These are phyloP conservation scores for Ammodytes dubius DNA, from an alignment of 2,113 vertebrate genomes.

Conservation along the genomic window DNA sequence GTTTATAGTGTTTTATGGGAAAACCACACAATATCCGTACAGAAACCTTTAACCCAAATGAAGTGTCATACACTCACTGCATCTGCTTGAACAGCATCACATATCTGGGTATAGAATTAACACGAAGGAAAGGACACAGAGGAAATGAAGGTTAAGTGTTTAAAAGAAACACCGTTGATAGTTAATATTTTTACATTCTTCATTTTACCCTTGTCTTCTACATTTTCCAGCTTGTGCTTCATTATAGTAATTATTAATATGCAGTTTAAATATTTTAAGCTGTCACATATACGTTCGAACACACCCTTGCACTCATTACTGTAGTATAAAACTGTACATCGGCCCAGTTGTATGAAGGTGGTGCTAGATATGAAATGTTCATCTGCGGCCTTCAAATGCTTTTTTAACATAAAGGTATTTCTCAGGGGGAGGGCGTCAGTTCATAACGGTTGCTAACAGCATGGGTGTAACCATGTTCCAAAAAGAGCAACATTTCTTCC, in stretches of 20 bases:
- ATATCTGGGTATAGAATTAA: background rate
- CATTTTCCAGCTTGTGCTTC: background rate
- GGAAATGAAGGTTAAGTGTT: background rate
- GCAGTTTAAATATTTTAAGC: constrained; percentile 31
- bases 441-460: constrained; percentile 4
- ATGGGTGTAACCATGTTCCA: constrained; percentile 27
- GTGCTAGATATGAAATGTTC: constrained; percentile 45
- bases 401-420: constrained; percentile 31
- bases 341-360: constrained; percentile 15
- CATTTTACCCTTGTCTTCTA: background rate
- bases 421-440: constrained; percentile 7
- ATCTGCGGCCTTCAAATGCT: constrained; percentile 24
- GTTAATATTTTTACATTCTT: background rate
- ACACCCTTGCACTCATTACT: constrained; percentile 9
- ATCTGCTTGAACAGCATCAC: background rate
- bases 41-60: too few relatives aligned
- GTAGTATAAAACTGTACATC: constrained; percentile 1
- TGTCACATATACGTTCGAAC: background rate
- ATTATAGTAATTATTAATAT: constrained; percentile 13
- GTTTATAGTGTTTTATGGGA: constrained; percentile 11
- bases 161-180: background rate
- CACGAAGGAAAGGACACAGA: background rate
- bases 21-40: too few relatives aligned
- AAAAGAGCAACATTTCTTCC: constrained; percentile 14
- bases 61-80: background rate